Percentiles rank a stretch among this genome's conserved stretches.
Conservation (phyloP, 2,888 invertebrate species). For the Actias luna region DNA sequence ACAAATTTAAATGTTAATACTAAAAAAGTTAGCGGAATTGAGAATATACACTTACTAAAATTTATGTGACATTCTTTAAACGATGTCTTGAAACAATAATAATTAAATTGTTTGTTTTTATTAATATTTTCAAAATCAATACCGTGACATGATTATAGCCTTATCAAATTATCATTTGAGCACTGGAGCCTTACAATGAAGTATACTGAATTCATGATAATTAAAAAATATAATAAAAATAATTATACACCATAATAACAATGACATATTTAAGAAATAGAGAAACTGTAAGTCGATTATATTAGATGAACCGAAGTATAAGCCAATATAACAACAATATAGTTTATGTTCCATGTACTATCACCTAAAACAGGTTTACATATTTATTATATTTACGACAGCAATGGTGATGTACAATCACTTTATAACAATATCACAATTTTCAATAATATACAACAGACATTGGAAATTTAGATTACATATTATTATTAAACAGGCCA, state of each 20-base stretch:
- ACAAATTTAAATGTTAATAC: neutral
- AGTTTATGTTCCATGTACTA: conserved; percentile 14
- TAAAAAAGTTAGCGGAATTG: conserved; percentile 47
- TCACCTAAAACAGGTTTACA: conserved; percentile 51
- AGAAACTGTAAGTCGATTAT: neutral
- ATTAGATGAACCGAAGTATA: conserved; percentile 6
- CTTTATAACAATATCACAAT: conserved; percentile 81
- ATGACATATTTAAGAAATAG: neutral
- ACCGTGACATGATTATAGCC: conserved; percentile 50
- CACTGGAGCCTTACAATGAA: conserved; percentile 56
- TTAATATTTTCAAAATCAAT: conserved; percentile 50
- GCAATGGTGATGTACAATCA: conserved; percentile 50
- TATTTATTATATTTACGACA: conserved; percentile 38
- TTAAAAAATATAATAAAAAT: neutral
- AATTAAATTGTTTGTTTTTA: conserved; percentile 51
- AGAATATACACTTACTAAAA: conserved; percentile 58
- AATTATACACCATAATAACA: neutral
- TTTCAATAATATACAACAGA: conserved; percentile 80
- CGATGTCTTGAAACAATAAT: conserved; percentile 57
- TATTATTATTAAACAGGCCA: conserved; percentile 65
- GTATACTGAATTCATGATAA: conserved; percentile 10
- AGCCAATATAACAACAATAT: conserved; percentile 18
- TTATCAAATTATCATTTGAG: conserved; percentile 74
- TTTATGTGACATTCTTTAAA: conserved; percentile 60
- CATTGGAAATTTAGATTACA: conserved; percentile 73